A percentile compares a stretch with the other conserved stretches of the same genome.
Evolutionary conservation across 2,797 vertebrate species (phyloP).

Genomic region (Triplophysa yarkandensis): DNA sequence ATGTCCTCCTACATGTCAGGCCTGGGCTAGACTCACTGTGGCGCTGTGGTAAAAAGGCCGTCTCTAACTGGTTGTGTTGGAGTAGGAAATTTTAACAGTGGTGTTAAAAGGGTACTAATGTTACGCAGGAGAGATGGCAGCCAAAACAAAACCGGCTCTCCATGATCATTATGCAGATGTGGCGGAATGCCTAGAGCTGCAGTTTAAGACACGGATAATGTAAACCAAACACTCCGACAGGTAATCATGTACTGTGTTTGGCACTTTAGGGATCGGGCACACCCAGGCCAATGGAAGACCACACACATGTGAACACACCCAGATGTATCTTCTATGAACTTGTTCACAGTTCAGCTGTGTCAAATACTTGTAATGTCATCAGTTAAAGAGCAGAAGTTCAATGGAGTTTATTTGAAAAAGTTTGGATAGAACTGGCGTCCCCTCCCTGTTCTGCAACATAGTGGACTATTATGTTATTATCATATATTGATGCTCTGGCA

Average conservation of each 20-base stretch:
- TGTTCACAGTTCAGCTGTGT: conserved; percentile 31
- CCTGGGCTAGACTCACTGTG: conserved; percentile 7
- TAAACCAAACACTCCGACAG: conserved; percentile 29
- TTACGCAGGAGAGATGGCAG: conserved; percentile 23
- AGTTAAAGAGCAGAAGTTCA: not conserved
- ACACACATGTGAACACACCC: conserved; percentile 41
- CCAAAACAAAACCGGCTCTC: conserved; percentile 31
- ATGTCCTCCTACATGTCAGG: conserved; percentile 34
- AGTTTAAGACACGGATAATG: conserved; percentile 25
- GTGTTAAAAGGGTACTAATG: conserved; percentile 52
- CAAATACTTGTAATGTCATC: not conserved
- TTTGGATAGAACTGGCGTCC: not conserved
- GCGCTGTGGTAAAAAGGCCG: conserved; percentile 18
- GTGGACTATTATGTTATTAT: not conserved
- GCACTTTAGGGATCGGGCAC: conserved; percentile 29
- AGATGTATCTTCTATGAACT: conserved; percentile 36
- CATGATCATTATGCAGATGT: conserved; percentile 30
- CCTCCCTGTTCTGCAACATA: conserved; percentile 3
- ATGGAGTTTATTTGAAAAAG: not conserved
- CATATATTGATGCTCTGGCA: not conserved
- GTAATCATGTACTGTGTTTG: conserved; percentile 45
- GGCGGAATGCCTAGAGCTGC: conserved; percentile 43
- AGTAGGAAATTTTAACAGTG: conserved; percentile 42
- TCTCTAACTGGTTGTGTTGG: conserved; percentile 29
- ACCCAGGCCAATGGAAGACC: conserved; percentile 40